Evolutionary conservation across 2,113 vertebrate genomes (phyloP).

Genomic region (Ifrita kowaldi): DNA sequence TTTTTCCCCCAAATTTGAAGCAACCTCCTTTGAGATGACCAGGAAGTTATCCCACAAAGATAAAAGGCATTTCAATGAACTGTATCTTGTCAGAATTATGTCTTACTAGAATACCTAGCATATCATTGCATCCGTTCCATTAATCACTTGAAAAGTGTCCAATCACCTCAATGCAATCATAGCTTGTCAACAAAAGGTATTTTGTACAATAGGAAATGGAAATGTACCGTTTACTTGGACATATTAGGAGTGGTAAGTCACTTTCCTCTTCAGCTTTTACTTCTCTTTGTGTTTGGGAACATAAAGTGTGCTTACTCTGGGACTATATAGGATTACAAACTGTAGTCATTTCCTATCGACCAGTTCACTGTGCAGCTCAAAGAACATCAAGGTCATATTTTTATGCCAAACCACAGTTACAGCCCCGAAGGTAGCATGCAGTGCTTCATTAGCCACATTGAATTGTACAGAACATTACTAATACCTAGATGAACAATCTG

Average conservation of each 20-base stretch:
- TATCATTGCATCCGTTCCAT: background rate
- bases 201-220: background rate
- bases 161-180: background rate
- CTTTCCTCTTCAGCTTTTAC: background rate
- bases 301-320: background rate
- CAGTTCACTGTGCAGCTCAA: background rate
- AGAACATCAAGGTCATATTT: conserved; percentile 38
- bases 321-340: background rate
- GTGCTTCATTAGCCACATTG: background rate
- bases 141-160: background rate
- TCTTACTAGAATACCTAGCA: background rate
- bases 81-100: background rate
- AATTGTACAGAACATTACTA: background rate
- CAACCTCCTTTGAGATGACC: background rate
- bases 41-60: background rate
- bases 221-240: background rate
- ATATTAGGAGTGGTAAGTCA: background rate
- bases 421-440: background rate
- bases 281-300: background rate
- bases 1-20: background rate
- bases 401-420: background rate
- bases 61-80: background rate
- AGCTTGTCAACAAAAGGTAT: background rate
- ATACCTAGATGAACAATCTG: background rate
- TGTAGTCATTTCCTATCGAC: background rate